Evolutionary conservation across 2,113 vertebrate species (phyloP), one percentile per base, ranked within the genome.

Genomic region (Ellobius talpinus): DNA sequence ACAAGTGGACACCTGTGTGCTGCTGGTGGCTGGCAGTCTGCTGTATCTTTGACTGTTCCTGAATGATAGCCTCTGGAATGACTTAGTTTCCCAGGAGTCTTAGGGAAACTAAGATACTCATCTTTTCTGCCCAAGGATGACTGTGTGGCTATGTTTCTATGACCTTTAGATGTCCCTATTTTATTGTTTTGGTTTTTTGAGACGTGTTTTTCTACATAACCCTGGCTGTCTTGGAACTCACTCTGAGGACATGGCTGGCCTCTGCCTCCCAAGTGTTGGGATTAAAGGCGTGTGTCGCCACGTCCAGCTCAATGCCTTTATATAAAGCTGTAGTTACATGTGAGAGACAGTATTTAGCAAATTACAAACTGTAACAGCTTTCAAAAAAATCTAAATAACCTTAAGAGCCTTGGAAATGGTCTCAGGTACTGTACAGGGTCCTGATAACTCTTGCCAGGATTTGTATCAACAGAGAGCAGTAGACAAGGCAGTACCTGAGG

Each of bases 361-460:
- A 98, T 96, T 85, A 89, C 45, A 93, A 70, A 61, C 13, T 12
- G 86, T 68, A 94, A 92, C 55, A 96, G 78, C 91, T 24, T 97
- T 95, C 96, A 61, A 96, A 45, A 74, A 13, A 63, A 87, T 88
- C 14, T 89, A 93, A 68, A 96, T 97, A 96, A 87, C 23, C 39
- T 68, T 74, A 39, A 96, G 93, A 98, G 97, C 87, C 95, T 97
- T 95, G 93, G 93, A 96, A 70, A 87, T 94, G 92, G 95, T 96
- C 96, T 97, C 89, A 93, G 96, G 94, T 97, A 58, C 84, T 92
- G 74, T 98, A 65, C 87, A 95, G 0, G 96, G 89, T 77, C 89
- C 94, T 88, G 96, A 89, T 63, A 89, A 97, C 81, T 96, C 95
- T 93, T 90, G 81, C 66, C 58, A 63, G 79, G 79, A 50, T 82